These are phyloP conservation scores for Catocala fraxini DNA, from an alignment of 2,888 invertebrate species.

Conservation along the genomic window DNA sequence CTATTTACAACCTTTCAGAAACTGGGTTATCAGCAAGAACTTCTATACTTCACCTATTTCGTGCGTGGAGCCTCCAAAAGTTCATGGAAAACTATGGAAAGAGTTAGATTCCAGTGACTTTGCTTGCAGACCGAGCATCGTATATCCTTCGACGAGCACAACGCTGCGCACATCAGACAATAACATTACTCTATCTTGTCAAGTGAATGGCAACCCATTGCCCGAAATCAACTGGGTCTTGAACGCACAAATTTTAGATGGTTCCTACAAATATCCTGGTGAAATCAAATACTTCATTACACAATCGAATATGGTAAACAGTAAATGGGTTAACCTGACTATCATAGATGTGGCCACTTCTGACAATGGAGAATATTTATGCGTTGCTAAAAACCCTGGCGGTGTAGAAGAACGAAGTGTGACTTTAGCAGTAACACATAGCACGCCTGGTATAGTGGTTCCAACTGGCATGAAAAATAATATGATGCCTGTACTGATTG, in stretches of 20 bases:
- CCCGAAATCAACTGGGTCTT: constrained; percentile 93
- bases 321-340: constrained; percentile 90
- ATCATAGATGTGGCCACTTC: constrained; percentile 88
- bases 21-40: constrained; percentile 91
- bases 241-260: constrained; percentile 89
- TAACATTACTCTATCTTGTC: constrained; percentile 92
- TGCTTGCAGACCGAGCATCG: constrained; percentile 93
- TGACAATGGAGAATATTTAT: constrained; percentile 92
- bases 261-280: constrained; percentile 81
- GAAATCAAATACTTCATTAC: constrained; percentile 81
- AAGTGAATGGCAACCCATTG: constrained; percentile 91
- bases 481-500: constrained; percentile 85
- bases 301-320: constrained; percentile 71
- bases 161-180: constrained; percentile 89
- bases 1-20: constrained; percentile 92
- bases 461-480: constrained; percentile 87
- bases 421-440: constrained; percentile 85
- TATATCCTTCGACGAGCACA: constrained; percentile 88
- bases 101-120: constrained; percentile 91
- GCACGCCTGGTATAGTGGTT: constrained; percentile 74
- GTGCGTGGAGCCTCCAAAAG: constrained; percentile 90
- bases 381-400: constrained; percentile 94
- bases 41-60: constrained; percentile 92
- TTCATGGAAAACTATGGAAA: constrained; percentile 92
- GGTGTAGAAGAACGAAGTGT: constrained; percentile 93